Evolutionary conservation across 2,888 invertebrate species (phyloP), one percentile per base, ranked within the genome.

Genomic region (Drosophila macrothrix): DNA sequence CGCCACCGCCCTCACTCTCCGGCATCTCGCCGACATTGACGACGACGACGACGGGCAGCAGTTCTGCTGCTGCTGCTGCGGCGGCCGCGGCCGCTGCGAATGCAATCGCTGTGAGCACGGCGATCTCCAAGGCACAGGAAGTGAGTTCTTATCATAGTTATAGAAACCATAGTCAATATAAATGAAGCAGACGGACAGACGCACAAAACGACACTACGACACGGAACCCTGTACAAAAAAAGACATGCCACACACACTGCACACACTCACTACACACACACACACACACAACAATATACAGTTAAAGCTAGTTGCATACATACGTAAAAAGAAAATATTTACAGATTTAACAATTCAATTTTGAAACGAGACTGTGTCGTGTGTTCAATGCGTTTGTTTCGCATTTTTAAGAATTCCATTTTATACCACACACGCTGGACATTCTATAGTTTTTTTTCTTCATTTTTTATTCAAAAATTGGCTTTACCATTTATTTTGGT

Each of bases 51-150:
- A 82, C 90, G 52, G 83, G 88, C 73, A 84, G 78, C 61, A 39
- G 83, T 67, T 82, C 55, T 55, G 72, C 65, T 12, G 53, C 62
- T 25, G 46, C 50, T 28, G 52, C 55, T 37, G 62, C 72, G 9
- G 78, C 77, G 52, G 75, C 73, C 29, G 67, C 67, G 22, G 67
- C 75, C n/a, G 74, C 83, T 53, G 84, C 91, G 39, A 91, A 86
- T 66, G 82, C 94, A 93, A 94, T 94, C 61, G 94, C 91, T 93
- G 94, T 94, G 92, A 92, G 91, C 65, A 90, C 92, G 74, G 93
- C 93, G 65, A 92, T 93, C 79, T 91, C 93, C 70, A 93, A 93
- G 88, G 93, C 93, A 85, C 93, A 93, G 92, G 93, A 93, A 92
- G 93, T 93, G 93, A 89, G 92, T 92, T 91, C 92, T 91, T 92